Evolutionary conservation across 2,888 invertebrate species (phyloP).

Genomic region (Sesia apiformis): DNA sequence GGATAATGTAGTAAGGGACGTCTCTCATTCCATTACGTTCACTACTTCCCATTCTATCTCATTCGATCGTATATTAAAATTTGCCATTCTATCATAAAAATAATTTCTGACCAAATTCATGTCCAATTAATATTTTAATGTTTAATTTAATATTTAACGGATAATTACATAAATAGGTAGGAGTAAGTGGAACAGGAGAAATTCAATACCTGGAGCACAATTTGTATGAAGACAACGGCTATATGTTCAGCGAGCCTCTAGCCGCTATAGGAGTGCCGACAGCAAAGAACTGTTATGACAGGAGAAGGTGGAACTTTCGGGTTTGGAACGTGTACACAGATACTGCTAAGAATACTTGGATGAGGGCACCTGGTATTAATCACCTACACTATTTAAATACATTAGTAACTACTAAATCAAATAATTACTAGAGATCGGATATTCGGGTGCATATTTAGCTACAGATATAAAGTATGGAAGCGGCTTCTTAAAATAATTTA

Average conservation of each 20-base stretch:
- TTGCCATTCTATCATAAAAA: not conserved
- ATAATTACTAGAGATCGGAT: too few relatives aligned
- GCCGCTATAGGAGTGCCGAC: constrained; percentile 9
- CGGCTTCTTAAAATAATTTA: too few relatives aligned
- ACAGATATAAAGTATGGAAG: too few relatives aligned
- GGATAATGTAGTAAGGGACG: too few relatives aligned
- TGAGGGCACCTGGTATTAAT: constrained; percentile 35
- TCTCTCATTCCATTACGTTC: too few relatives aligned
- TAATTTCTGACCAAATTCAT: not conserved
- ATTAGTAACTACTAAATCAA: not conserved
- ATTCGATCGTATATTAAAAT: too few relatives aligned
- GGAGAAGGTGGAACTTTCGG: constrained; percentile 26
- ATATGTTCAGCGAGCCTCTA: constrained; percentile 28
- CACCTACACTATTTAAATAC: not conserved
- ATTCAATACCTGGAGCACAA: constrained; percentile 66
- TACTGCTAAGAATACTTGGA: constrained; percentile 36
- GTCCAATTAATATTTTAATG: not conserved
- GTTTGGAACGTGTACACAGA: constrained; percentile 33
- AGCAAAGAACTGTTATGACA: constrained; percentile 31
- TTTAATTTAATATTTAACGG: too few relatives aligned
- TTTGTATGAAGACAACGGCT: constrained; percentile 65
- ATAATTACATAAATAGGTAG: constrained; percentile 17
- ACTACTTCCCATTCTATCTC: too few relatives aligned
- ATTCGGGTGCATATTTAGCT: too few relatives aligned
- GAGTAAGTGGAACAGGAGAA: constrained; percentile 49